phyloP scores from a whole-genome alignment of 2,888 invertebrate genomes.

The Caenorhabditis uteleia region DNA sequence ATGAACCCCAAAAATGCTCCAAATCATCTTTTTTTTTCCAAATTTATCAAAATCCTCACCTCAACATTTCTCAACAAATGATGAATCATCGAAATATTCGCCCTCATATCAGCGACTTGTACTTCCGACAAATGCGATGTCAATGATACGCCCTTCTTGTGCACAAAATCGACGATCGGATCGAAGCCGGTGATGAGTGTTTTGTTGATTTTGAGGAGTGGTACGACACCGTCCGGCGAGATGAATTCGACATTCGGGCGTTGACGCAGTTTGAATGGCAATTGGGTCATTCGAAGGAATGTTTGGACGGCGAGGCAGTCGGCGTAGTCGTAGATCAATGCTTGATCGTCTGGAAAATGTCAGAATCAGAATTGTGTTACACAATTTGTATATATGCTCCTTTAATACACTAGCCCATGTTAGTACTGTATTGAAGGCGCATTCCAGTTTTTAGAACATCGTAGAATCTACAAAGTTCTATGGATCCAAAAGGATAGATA shows the following conservation, averaged over 20 bases:
- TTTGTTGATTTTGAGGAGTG: constrained; percentile 88
- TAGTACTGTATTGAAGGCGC: too few species aligned
- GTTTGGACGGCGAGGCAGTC: constrained; percentile 91
- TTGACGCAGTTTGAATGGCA: constrained; percentile 83
- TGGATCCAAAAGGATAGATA: too few species aligned
- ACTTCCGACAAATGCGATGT: constrained; percentile 79
- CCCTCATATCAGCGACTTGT: constrained; percentile 88
- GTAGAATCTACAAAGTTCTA: too few species aligned
- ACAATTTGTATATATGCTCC: constrained; percentile 3
- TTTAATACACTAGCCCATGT: neutral
- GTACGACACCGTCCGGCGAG: constrained; percentile 87
- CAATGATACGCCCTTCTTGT: constrained; percentile 82
- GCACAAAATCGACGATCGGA: constrained; percentile 86
- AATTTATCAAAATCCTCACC: constrained; percentile 72
- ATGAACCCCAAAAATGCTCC: neutral
- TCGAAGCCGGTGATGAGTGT: constrained; percentile 89
- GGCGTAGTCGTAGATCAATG: constrained; percentile 89
- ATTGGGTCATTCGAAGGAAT: constrained; percentile 88
- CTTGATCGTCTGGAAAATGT: constrained; percentile 81
- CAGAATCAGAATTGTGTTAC: neutral
- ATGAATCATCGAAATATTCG: constrained; percentile 85
- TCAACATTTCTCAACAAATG: constrained; percentile 88
- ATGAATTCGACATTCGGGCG: constrained; percentile 92
- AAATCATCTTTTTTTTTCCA: neutral
- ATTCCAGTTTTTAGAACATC: too few species aligned